phyloP scores from a whole-genome alignment of 2,888 invertebrate species.

The Digitonthophagus gazella region DNA sequence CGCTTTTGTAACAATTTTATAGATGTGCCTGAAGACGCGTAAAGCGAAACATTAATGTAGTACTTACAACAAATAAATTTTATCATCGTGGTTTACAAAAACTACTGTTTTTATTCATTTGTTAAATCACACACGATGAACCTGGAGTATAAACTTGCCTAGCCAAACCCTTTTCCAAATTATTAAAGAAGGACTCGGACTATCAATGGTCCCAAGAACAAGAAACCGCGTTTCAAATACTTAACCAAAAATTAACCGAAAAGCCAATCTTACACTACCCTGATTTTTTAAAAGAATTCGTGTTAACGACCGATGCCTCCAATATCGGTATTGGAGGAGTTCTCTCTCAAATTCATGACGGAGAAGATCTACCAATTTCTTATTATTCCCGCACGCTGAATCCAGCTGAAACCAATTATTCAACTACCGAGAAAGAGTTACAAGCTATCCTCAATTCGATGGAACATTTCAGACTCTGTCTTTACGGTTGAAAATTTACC shows the following conservation, averaged over 20 bases:
- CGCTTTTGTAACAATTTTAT: too few species aligned
- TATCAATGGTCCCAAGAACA: background rate
- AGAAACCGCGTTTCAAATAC: background rate
- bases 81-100: too few species aligned
- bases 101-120: too few species aligned
- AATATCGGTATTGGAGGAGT: constrained; percentile 33
- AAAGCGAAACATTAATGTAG: too few species aligned
- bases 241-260: background rate
- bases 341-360: constrained; percentile 28
- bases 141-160: too few species aligned
- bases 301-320: constrained; percentile 33
- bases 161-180: constrained; percentile 16
- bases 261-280: background rate
- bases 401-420: background rate
- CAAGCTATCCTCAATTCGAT: background rate
- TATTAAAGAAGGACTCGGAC: constrained; percentile 19
- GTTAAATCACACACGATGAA: too few species aligned
- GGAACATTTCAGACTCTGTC: background rate
- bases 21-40: too few species aligned
- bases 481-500: background rate
- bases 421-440: constrained; percentile 1
- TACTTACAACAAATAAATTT: too few species aligned
- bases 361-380: constrained; percentile 30
- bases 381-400: constrained; percentile 32
- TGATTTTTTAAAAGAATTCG: background rate